A percentile compares a stretch with the other conserved stretches of the same genome.
Evolutionary conservation across 1,140 invertebrate genomes (phyloP).

Genomic region (Yoshiicerus persimilis): DNA sequence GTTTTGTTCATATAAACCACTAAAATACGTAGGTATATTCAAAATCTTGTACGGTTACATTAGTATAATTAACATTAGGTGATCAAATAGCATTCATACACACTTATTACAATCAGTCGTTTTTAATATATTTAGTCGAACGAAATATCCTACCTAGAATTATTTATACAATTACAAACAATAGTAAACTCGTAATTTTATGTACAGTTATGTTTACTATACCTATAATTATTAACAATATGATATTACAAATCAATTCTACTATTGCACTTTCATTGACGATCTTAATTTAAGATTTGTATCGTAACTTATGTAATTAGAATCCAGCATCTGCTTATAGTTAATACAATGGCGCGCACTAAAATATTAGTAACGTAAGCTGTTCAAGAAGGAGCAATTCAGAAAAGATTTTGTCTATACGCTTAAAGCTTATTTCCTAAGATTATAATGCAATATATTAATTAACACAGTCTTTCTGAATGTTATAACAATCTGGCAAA

Average conservation of each 20-base stretch:
- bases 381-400: background rate
- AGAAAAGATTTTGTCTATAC: background rate
- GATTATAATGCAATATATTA: background rate
- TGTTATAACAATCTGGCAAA: background rate
- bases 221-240: background rate
- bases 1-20: background rate
- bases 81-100: background rate
- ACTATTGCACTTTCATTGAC: background rate
- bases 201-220: background rate
- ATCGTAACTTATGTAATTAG: background rate
- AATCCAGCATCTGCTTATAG: background rate
- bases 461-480: conserved; percentile 14
- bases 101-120: background rate
- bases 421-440: background rate
- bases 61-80: background rate
- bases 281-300: background rate
- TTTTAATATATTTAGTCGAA: background rate
- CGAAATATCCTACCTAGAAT: background rate
- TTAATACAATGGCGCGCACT: background rate
- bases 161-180: background rate
- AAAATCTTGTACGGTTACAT: background rate
- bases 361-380: background rate
- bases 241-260: background rate
- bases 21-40: background rate
- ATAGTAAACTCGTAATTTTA: background rate